Conservation (phyloP, 1,140 invertebrate species). For the Octopus bimaculoides region DNA sequence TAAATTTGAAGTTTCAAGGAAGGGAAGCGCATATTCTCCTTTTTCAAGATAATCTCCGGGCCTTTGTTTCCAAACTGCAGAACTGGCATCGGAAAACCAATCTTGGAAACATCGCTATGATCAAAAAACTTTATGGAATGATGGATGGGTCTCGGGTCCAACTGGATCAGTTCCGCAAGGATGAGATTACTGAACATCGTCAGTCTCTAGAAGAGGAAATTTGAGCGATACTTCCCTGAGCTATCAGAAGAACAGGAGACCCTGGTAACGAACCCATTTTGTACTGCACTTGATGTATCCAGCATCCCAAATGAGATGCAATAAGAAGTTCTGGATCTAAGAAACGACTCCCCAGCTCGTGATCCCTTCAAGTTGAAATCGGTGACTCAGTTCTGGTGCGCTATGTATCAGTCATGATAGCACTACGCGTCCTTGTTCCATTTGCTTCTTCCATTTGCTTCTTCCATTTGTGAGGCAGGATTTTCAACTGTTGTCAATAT, state of each 20-base stretch:
- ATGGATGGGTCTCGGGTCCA: background rate
- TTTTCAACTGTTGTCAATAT: background rate
- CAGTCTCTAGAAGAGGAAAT: conserved; percentile 6
- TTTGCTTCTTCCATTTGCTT: conserved; percentile 4
- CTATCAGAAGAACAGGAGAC: conserved; percentile 3
- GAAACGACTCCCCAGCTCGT: conserved; percentile 8
- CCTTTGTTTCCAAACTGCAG: conserved; percentile 12
- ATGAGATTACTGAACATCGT: conserved; percentile 12
- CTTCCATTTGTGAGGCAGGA: background rate
- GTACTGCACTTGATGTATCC: conserved; percentile 3
- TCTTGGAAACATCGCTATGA: conserved; percentile 7
- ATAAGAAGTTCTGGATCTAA: conserved; percentile 5
- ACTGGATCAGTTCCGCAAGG: conserved; percentile 1
- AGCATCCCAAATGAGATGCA: conserved; percentile 9
- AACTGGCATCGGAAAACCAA: conserved; percentile 8
- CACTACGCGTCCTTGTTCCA: background rate
- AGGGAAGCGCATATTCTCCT: background rate
- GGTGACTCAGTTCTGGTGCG: conserved; percentile 4
- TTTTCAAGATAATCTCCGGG: conserved; percentile 5
- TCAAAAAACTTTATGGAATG: background rate
- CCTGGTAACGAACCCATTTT: background rate
- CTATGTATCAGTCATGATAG: conserved; percentile 13
- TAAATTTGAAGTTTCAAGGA: conserved; percentile 8
- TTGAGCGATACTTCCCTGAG: conserved; percentile 1
- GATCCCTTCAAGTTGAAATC: conserved; percentile 9